Conservation (phyloP, 2,797 vertebrate species). For the Falco concolor region DNA sequence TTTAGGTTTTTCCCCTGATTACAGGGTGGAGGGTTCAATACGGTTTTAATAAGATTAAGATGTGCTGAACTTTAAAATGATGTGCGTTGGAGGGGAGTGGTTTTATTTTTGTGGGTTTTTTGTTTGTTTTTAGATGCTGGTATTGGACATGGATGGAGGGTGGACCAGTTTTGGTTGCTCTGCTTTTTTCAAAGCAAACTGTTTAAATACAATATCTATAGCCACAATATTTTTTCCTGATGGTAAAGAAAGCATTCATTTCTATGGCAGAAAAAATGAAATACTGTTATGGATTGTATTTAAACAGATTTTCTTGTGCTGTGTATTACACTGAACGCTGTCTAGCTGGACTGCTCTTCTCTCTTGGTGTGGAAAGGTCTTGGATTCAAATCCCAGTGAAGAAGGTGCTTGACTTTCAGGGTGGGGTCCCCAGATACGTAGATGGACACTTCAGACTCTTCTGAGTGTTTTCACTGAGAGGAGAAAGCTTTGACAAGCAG, state of each 20-base stretch:
- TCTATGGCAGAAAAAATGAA: not conserved
- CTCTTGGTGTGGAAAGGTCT: not conserved
- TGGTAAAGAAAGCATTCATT: not conserved
- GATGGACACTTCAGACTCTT: not conserved
- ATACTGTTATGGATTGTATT: not conserved
- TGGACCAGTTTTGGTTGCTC: not conserved
- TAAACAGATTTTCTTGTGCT: not conserved
- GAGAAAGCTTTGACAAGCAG: not conserved
- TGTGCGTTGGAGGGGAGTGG: not conserved
- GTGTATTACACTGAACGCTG: not conserved
- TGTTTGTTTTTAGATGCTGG: not conserved
- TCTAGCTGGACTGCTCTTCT: not conserved
- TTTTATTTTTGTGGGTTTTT: not conserved
- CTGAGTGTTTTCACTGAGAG: not conserved
- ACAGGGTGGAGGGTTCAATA: not conserved
- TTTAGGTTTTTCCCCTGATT: not conserved
- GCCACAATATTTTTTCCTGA: not conserved
- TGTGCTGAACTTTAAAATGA: not conserved
- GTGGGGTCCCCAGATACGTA: not conserved
- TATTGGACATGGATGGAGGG: not conserved
- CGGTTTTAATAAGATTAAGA: not conserved
- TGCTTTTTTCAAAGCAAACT: not conserved
- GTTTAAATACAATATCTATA: not conserved
- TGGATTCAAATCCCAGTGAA: not conserved
- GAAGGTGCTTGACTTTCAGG: not conserved